Evolutionary conservation across 2,113 vertebrate genomes (phyloP).

Genomic region (Lepus timidus): DNA sequence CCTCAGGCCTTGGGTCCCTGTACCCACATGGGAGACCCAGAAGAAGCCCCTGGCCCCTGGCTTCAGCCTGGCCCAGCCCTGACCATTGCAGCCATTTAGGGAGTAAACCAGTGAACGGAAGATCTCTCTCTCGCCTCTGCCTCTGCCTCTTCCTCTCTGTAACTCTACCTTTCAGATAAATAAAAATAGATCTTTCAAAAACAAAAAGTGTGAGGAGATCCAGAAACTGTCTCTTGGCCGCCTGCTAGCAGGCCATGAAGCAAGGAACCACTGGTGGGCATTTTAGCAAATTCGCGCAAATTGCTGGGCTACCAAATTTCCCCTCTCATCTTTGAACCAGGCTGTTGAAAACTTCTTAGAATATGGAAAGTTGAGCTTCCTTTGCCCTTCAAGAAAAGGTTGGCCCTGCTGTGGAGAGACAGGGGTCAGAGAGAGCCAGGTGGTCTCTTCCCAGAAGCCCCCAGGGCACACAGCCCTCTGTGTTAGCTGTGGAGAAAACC

Average conservation of each 20-base stretch:
- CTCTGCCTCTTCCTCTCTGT: too few species aligned
- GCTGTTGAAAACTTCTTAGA: background rate
- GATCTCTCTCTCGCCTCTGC: too few species aligned
- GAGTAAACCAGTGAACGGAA: too few species aligned
- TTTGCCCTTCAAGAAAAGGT: background rate
- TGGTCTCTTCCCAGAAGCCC: background rate
- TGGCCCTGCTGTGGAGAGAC: background rate
- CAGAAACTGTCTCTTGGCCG: background rate
- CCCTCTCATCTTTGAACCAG: background rate
- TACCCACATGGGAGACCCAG: too few species aligned
- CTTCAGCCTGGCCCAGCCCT: too few species aligned
- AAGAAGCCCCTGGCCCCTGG: too few species aligned
- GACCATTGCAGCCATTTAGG: too few species aligned
- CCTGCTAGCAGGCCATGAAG: too few species aligned
- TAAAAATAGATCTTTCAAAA: too few species aligned
- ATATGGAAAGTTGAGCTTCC: background rate
- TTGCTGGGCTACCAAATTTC: background rate
- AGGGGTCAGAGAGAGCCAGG: background rate
- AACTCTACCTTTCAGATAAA: too few species aligned
- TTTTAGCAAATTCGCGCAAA: background rate
- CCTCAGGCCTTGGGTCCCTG: too few species aligned
- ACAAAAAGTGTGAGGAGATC: too few species aligned
- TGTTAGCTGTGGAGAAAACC: constrained; percentile 11
- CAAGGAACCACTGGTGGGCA: background rate
- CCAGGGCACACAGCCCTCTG: background rate